Evolutionary conservation across 2,797 vertebrate genomes (phyloP), one percentile per base, ranked within the genome.

Genomic region (Brachyalestes nurse): DNA sequence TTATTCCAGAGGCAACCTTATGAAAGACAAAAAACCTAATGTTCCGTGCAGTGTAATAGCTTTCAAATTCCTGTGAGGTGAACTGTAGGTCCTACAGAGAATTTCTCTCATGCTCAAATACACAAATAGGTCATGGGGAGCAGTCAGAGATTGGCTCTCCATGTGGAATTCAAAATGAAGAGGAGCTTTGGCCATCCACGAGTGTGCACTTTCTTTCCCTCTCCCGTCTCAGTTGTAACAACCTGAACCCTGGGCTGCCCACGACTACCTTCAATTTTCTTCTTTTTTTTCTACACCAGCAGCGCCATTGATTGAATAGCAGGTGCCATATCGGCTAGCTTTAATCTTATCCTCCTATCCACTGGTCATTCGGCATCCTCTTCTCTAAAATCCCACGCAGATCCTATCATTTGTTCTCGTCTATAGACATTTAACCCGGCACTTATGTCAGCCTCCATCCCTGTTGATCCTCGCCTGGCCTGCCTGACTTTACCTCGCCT

Each of bases 61-160:
- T 72, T 77, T 77, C 55, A 61, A 10, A 72, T 81, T 73, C 60
- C 70, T 80, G n/a, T 45, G 34, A 77, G 72, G 47, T 51, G 62
- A 72, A 76, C 51, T 72, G 58, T 72, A 62, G 51, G 58, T 64
- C 23, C 53, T 64, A 34, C 28, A 55, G 80, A 17, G 62, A 77
- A 65, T 17, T 77, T 40, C 69, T 76, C 66, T 77, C 58, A 72
- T 53, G 58, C 61, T 77, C 80, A 55, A 72, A 53, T 73, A 73
- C 74, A 76, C 58, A 72, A 77, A 77, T 65, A 64, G 70, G 69
- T 81, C 74, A 69, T 71, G 80, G 57, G 25, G 66, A 75, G 69
- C 57, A 21, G 65, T 53, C 55, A 42, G 45, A 70, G 57, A 81
- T 62, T 71, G 79, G 65, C 58, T 71, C 6, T 0, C 38, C 45